A percentile compares a stretch with the other conserved stretches of the same genome.
These are phyloP conservation scores for Myiagra hebetior DNA, from an alignment of 2,113 vertebrate species.

Conservation along the genomic window DNA sequence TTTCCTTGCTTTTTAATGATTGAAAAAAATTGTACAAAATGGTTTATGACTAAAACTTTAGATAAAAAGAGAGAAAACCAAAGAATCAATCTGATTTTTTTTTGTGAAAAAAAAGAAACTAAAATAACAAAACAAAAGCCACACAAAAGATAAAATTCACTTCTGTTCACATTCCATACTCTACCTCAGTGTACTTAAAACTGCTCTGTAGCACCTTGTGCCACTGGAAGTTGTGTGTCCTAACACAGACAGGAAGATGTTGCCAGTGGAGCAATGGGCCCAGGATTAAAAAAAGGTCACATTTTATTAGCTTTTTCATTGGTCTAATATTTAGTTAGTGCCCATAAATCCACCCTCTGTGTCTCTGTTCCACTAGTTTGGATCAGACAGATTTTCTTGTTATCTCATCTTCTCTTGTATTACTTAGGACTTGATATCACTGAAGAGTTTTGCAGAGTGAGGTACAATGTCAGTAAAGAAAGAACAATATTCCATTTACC, in stretches of 20 bases:
- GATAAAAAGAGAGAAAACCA: background rate
- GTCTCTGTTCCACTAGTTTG: background rate
- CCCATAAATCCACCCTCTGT: background rate
- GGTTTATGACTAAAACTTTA: background rate
- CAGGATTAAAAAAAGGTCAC: background rate
- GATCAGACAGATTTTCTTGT: background rate
- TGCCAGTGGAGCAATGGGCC: background rate
- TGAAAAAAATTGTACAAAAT: background rate
- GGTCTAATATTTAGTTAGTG: background rate
- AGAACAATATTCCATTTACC: fast-evolving
- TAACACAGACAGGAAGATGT: background rate
- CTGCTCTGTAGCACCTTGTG: background rate
- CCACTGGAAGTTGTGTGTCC: background rate
- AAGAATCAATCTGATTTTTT: background rate
- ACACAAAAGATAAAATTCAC: background rate
- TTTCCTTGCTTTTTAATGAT: background rate
- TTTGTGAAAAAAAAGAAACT: background rate
- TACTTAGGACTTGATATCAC: background rate
- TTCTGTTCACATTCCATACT: background rate
- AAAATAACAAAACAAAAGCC: background rate
- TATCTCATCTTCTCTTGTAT: background rate
- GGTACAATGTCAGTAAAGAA: background rate
- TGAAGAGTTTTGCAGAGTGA: background rate
- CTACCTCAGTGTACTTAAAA: background rate
- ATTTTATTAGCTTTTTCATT: background rate